Percentiles rank a stretch among this genome's conserved stretches.
These are phyloP conservation scores for Salarias fasciatus DNA, from an alignment of 2,797 vertebrate genomes.

Conservation along the genomic window DNA sequence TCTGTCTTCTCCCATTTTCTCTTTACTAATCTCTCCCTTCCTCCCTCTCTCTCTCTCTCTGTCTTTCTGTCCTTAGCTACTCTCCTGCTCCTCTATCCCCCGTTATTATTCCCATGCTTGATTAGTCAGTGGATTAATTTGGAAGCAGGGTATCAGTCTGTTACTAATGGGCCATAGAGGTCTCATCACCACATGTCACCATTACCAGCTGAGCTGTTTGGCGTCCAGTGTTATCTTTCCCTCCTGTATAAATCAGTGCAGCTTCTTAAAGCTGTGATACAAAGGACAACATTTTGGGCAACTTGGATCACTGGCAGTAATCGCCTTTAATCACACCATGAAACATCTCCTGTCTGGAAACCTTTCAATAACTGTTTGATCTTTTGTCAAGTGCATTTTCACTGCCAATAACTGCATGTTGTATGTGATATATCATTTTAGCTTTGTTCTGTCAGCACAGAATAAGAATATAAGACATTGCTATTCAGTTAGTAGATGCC, in stretches of 20 bases:
- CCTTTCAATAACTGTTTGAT: constrained; percentile 25
- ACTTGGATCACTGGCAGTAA: constrained; percentile 29
- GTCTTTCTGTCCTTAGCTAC: constrained; percentile 38
- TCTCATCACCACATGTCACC: constrained; percentile 79
- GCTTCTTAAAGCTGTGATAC: constrained; percentile 41
- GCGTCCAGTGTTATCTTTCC: constrained; percentile 68
- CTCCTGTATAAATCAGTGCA: constrained; percentile 37
- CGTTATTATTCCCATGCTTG: constrained; percentile 81
- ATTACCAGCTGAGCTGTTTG: constrained; percentile 77
- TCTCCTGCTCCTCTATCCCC: constrained; percentile 58
- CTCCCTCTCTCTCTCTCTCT: constrained; percentile 3
- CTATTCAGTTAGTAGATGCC: no score
- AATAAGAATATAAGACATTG: no score
- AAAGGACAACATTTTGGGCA: constrained; percentile 32
- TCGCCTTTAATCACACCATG: constrained; percentile 42
- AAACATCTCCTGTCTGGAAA: constrained; percentile 33
- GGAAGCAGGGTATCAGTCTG: constrained; percentile 81
- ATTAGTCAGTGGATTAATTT: constrained; percentile 84
- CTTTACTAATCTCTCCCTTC: constrained; percentile 32
- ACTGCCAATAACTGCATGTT: neutral
- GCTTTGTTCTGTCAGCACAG: no score
- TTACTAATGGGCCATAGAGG: constrained; percentile 82
- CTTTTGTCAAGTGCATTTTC: constrained; percentile 26
- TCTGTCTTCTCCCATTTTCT: constrained; percentile 49
- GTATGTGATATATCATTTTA: no score